phyloP scores from a whole-genome alignment of 2,113 vertebrate species.

The Genyomyrus donnyi region DNA sequence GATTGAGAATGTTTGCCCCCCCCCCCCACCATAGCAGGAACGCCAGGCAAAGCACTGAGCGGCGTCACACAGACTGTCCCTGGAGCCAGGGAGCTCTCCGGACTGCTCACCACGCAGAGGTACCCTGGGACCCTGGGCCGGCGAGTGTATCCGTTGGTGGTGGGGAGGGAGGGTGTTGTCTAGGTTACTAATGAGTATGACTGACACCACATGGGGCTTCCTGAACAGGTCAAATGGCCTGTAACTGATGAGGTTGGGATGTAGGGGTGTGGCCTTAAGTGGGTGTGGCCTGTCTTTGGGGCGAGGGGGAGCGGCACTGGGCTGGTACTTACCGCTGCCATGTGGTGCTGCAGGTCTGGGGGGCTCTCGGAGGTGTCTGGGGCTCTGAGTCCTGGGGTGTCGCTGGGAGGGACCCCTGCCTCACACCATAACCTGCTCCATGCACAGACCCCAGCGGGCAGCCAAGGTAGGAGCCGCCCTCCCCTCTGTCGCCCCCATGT shows the following conservation, averaged over 20 bases:
- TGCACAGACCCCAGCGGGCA: conserved; percentile 56
- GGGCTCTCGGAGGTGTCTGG: conserved; percentile 61
- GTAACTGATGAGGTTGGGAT: neutral
- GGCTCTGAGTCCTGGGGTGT: conserved; percentile 49
- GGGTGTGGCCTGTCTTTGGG: neutral
- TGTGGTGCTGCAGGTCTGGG: conserved; percentile 30
- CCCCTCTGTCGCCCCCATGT: neutral
- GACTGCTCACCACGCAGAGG: conserved; percentile 77
- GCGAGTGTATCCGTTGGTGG: neutral
- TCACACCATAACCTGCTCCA: conserved; percentile 71
- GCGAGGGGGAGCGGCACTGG: neutral
- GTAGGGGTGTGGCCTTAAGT: neutral
- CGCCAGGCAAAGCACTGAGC: conserved; percentile 69
- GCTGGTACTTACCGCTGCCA: neutral
- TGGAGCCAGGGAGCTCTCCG: conserved; percentile 74
- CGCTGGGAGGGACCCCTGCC: conserved; percentile 53
- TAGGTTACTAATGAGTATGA: neutral
- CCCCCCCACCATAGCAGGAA: conserved; percentile 38
- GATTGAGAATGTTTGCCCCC: neutral
- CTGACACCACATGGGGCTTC: neutral
- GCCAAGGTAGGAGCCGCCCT: conserved; percentile 69
- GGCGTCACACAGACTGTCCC: conserved; percentile 65
- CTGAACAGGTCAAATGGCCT: too few relatives aligned
- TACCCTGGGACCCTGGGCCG: conserved; percentile 46
- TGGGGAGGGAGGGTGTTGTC: too few relatives aligned